These are phyloP conservation scores for Epinephelus lanceolatus DNA, from an alignment of 2,113 vertebrate genomes.

Conservation along the genomic window DNA sequence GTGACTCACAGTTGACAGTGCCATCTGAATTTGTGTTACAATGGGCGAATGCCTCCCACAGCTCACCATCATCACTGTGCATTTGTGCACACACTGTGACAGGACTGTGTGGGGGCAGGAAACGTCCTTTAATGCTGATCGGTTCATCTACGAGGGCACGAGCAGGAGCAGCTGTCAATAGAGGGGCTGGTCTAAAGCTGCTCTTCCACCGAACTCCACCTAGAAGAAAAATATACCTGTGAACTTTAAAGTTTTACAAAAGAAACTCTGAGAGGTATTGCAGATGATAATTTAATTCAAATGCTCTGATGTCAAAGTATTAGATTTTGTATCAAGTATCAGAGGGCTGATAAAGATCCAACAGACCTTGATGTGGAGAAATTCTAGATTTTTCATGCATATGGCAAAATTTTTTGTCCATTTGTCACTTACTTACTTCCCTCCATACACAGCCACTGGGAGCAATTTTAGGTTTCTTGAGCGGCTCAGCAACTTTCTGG, in stretches of 20 bases:
- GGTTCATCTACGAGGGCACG: conserved; percentile 72
- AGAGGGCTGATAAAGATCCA: background rate
- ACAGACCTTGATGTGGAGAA: background rate
- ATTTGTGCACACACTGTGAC: conserved; percentile 69
- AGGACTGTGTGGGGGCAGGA: conserved; percentile 60
- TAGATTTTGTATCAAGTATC: background rate
- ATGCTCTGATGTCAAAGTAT: background rate
- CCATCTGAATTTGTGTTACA: conserved; percentile 67
- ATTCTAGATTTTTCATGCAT: background rate
- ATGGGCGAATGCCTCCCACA: conserved; percentile 76
- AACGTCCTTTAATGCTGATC: conserved; percentile 56
- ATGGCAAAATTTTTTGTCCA: background rate
- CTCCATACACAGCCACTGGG: background rate
- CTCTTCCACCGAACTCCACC: conserved; percentile 56
- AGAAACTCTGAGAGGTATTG: background rate
- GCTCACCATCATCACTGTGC: conserved; percentile 76
- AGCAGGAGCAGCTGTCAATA: conserved; percentile 62
- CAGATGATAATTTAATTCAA: background rate
- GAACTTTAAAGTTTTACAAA: background rate
- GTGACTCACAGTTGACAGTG: conserved; percentile 68
- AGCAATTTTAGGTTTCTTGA: background rate
- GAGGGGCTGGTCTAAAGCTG: conserved; percentile 46
- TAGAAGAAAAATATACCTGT: conserved; percentile 2
- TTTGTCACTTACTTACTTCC: background rate
- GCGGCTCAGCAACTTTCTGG: too few relatives aligned